Conservation (phyloP, 2,888 invertebrate genomes). For the Agrotis ipsilon region DNA sequence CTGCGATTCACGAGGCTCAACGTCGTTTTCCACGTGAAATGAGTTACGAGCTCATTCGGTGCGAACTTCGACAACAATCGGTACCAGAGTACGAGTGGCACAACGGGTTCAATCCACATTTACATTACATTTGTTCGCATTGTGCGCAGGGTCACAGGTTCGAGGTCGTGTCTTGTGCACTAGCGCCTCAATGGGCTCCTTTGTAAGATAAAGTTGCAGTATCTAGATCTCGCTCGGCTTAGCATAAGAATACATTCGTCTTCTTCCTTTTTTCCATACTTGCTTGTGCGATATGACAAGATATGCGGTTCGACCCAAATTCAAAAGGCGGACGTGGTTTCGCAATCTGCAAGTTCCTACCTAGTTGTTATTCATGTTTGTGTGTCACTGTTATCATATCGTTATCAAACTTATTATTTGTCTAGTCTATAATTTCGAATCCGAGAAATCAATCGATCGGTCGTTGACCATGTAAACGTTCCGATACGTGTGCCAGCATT, state of each 20-base stretch:
- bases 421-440: constrained; percentile 34
- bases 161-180: constrained; percentile 82
- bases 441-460: constrained; percentile 61
- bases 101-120: constrained; percentile 82
- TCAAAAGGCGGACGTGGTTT: constrained; percentile 12
- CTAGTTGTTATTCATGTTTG: constrained; percentile 45
- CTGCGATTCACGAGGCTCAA: constrained; percentile 39
- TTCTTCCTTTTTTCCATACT: constrained; percentile 21
- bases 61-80: constrained; percentile 73
- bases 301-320: constrained; percentile 40
- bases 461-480: constrained; percentile 68
- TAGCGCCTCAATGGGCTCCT: constrained; percentile 73
- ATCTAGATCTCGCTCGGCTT: constrained; percentile 48
- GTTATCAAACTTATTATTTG: constrained; percentile 36
- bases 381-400: constrained; percentile 47
- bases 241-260: constrained; percentile 39
- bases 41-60: constrained; percentile 44
- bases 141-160: constrained; percentile 88
- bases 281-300: constrained; percentile 16
- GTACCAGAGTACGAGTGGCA: constrained; percentile 78
- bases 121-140: constrained; percentile 87
- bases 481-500: constrained; percentile 58
- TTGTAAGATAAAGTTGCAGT: constrained; percentile 63
- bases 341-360: constrained; percentile 35
- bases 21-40: constrained; percentile 55